These are phyloP conservation scores for Promerops cafer DNA, from an alignment of 2,113 vertebrate species.

Conservation along the genomic window DNA sequence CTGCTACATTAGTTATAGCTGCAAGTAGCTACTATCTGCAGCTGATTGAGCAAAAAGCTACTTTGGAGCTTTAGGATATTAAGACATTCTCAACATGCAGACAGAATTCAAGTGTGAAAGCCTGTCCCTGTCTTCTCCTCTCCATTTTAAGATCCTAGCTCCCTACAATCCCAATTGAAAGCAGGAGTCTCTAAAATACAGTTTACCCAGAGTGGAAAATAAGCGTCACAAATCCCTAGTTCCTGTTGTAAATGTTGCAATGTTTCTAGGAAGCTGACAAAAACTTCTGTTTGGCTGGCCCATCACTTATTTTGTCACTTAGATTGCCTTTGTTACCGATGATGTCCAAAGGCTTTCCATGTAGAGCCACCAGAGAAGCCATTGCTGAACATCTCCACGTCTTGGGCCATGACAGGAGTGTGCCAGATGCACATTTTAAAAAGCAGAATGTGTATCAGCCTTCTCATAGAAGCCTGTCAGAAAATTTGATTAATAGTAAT, in stretches of 20 bases:
- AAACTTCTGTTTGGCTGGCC: neutral
- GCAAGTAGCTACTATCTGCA: neutral
- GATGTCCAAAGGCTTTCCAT: neutral
- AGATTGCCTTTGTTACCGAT: neutral
- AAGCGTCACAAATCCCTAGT: neutral
- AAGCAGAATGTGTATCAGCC: neutral
- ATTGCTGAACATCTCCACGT: neutral
- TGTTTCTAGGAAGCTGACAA: neutral
- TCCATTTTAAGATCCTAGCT: neutral
- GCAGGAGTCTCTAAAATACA: neutral
- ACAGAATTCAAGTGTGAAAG: neutral
- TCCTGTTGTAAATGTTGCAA: neutral
- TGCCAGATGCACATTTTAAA: conserved; percentile 11
- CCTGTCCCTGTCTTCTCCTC: neutral
- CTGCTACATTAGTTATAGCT: neutral
- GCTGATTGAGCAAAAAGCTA: neutral
- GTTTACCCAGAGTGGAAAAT: neutral
- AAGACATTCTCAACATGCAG: neutral
- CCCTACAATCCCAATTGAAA: neutral
- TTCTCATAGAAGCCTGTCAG: neutral
- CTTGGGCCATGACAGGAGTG: neutral
- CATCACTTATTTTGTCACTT: neutral
- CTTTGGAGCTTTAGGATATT: neutral
- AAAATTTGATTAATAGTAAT: neutral
- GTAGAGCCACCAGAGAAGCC: neutral